These are phyloP conservation scores for Gymnocheta viridis DNA, from an alignment of 2,888 invertebrate genomes.

Conservation along the genomic window DNA sequence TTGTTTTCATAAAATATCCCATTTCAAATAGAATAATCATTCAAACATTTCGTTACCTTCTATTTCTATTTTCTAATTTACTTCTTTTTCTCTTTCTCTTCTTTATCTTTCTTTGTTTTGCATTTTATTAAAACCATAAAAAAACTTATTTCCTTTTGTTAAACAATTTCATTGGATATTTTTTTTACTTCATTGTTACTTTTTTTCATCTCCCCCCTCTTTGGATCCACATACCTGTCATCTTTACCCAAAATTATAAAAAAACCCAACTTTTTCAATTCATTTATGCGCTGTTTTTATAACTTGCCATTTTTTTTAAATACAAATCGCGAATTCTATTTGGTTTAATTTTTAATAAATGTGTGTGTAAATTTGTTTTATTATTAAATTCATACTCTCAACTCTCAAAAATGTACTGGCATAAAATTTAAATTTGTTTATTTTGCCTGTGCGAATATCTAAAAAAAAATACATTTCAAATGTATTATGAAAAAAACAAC, in stretches of 20 bases:
- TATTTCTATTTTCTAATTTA: constrained; percentile 38
- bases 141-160: not conserved
- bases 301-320: constrained; percentile 5
- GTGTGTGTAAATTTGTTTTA: constrained; percentile 19
- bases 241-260: constrained; percentile 48
- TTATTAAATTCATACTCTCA: constrained; percentile 23
- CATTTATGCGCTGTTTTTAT: constrained; percentile 9
- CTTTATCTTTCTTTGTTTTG: constrained; percentile 62
- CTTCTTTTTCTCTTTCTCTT: constrained; percentile 52
- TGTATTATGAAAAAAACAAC: constrained; percentile 40
- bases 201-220: constrained; percentile 36
- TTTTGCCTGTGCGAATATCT: too few relatives aligned
- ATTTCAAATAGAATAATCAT: not conserved
- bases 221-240: constrained; percentile 31
- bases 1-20: constrained; percentile 3
- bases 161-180: constrained; percentile 63
- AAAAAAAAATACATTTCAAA: constrained; percentile 32
- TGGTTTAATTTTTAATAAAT: constrained; percentile 9
- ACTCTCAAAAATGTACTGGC: too few relatives aligned
- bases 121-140: constrained; percentile 52
- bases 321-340: not conserved
- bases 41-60: constrained; percentile 21
- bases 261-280: constrained; percentile 48
- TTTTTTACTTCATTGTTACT: constrained; percentile 74
- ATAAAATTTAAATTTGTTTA: not conserved